Evolutionary conservation across 2,113 vertebrate species (phyloP).

Genomic region (Toxotes jaculatrix): DNA sequence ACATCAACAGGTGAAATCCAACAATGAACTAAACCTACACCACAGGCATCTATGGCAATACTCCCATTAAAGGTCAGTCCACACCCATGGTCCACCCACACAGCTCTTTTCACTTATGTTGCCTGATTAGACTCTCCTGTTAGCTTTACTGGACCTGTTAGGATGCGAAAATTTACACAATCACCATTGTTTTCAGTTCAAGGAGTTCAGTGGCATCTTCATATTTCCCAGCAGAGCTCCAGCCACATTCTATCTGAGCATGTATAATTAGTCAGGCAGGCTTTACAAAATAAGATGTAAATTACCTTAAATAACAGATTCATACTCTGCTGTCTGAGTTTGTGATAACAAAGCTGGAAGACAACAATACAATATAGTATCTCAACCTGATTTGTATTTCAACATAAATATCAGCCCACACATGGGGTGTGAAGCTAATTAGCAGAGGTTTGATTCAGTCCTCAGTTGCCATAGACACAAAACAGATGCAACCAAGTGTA

Average conservation of each 20-base stretch:
- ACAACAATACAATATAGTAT: not conserved
- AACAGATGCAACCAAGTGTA: not conserved
- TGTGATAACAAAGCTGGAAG: not conserved
- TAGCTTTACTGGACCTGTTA: not conserved
- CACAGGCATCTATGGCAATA: not conserved
- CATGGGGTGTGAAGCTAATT: not conserved
- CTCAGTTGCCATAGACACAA: not conserved
- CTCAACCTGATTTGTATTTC: not conserved
- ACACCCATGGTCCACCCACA: slow-evolving; percentile 18
- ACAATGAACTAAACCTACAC: not conserved
- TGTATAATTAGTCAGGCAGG: not conserved
- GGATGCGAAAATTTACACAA: too few relatives aligned
- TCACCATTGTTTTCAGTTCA: not conserved
- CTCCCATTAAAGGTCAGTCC: not conserved
- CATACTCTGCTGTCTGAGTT: not conserved
- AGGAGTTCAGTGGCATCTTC: not conserved
- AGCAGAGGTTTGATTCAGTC: not conserved
- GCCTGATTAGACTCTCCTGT: not conserved
- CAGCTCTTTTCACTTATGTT: slow-evolving; percentile 13
- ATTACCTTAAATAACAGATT: not conserved
- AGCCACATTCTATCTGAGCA: not conserved
- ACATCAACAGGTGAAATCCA: not conserved
- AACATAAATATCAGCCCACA: not conserved
- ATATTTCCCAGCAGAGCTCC: not conserved
- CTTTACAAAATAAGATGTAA: not conserved